These are phyloP conservation scores for Poeciliopsis retropinna DNA, from an alignment of 2,113 vertebrate species.

Conservation along the genomic window DNA sequence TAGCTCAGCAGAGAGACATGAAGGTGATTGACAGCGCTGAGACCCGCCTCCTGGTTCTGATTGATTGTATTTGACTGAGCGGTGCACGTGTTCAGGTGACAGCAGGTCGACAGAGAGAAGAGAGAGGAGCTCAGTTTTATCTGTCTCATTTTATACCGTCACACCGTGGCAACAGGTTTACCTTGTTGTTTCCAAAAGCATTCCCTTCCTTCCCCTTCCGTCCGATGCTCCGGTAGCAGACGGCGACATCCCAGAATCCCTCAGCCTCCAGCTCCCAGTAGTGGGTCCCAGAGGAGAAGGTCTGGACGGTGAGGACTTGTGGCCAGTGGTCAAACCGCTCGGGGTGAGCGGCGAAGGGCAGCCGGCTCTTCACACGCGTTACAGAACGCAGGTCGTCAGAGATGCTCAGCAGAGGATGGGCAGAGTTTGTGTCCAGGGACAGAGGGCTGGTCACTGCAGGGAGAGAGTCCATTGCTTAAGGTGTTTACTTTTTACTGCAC, in stretches of 20 bases:
- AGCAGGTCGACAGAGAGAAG: no score
- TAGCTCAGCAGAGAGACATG: no score
- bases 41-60: no score
- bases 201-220: conserved; percentile 76
- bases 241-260: conserved; percentile 79
- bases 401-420: conserved; percentile 75
- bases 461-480: neutral
- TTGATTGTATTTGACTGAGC: no score
- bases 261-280: conserved; percentile 79
- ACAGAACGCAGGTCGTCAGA: conserved; percentile 73
- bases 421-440: conserved; percentile 74
- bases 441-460: conserved; percentile 68
- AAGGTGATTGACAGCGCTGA: no score
- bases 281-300: conserved; percentile 73
- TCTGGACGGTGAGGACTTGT: conserved; percentile 72
- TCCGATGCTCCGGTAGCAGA: conserved; percentile 75
- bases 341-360: conserved; percentile 55
- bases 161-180: conserved; percentile 10
- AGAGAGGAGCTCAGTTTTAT: no score
- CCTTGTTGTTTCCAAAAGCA: conserved; percentile 79
- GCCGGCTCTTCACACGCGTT: conserved; percentile 56
- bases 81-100: no score
- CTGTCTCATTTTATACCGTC: no score
- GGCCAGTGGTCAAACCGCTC: conserved; percentile 81
- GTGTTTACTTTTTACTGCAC: neutral